A percentile compares a stretch with the other conserved stretches of the same genome.
Evolutionary conservation across 2,113 vertebrate species (phyloP).

Genomic region (Sterna hirundo): DNA sequence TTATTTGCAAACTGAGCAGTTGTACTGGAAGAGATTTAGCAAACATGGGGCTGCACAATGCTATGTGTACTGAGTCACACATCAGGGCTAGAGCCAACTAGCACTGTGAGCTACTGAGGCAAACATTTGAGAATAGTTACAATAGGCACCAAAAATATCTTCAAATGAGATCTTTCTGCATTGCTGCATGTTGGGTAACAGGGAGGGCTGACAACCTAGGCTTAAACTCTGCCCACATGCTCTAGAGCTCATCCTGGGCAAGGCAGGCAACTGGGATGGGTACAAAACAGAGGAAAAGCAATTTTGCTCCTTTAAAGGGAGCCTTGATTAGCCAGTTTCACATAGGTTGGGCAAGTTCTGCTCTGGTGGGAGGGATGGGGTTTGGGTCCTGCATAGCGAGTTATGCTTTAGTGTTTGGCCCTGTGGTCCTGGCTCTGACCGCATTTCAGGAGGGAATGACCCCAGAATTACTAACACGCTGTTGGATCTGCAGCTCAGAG

Average conservation of each 20-base stretch:
- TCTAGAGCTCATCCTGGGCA: conserved; percentile 5
- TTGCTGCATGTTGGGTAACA: conserved; percentile 41
- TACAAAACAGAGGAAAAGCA: not conserved
- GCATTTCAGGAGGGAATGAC: not conserved
- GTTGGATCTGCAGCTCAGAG: not conserved
- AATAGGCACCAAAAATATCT: conserved; percentile 66
- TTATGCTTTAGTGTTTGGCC: not conserved
- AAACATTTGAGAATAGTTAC: conserved; percentile 59
- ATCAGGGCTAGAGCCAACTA: conserved; percentile 48
- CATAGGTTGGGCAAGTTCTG: not conserved
- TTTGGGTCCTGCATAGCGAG: not conserved
- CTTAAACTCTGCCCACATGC: conserved; percentile 12
- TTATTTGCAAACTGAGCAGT: conserved; percentile 66
- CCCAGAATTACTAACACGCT: not conserved
- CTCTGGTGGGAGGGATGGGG: not conserved
- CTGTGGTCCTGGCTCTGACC: not conserved
- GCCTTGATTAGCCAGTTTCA: not conserved
- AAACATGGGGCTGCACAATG: conserved; percentile 41
- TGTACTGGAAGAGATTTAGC: conserved; percentile 55
- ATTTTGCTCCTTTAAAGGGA: not conserved
- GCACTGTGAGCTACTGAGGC: conserved; percentile 51
- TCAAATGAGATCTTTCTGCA: conserved; percentile 51
- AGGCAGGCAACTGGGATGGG: not conserved
- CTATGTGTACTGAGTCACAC: conserved; percentile 56
- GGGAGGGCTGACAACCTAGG: conserved; percentile 17